Evolutionary conservation across 2,113 vertebrate genomes (phyloP), one percentile per base, ranked within the genome.

Genomic region (Chaetops frenatus): DNA sequence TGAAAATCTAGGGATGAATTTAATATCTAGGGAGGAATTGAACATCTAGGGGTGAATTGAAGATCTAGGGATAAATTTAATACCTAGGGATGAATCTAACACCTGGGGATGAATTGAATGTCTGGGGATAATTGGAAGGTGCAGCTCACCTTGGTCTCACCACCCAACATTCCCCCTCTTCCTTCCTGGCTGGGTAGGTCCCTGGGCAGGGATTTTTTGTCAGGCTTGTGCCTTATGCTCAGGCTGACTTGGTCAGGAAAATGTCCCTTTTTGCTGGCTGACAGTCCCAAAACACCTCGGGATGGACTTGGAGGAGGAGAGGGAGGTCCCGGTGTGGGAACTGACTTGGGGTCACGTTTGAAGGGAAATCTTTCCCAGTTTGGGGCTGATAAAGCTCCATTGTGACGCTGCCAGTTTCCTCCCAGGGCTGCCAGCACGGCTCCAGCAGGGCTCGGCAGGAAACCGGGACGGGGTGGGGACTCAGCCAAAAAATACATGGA

Each of bases 341-440:
- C 88, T 62, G 94, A 18, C 76, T 24, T 7, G 13, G 2, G 89
- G 42, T 57, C 54, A 54, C 23, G 3, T 83, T 61, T 62, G 38
- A 53, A 57, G 73, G 89, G 80, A 58, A 81, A 14, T 8, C 25
- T 74, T 84, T 29, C n/a, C 56, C 3, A 22, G 42, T 21, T 50
- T 5, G 16, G 67, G n/a, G 10, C 71, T 64, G 94, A 88, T 81
- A 86, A 94, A 54, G 74, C 29, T 27, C 36, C 80, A 7, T 23
- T 70, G 94, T 77, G 94, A 65, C 31, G 35, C 86, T 56, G 70
- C 74, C 73, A 1, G 51, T 20, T 96, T 93, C 95, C 95, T 96
- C 27, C 83, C 86, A 48, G 24, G 80, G 56, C 71, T 45, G 48
- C 5, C 6, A n/a, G 61, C 56, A 36, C 0, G 65, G 84, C 87